Base-by-base conservation (phyloP, 2,113 vertebrate species). In the Sprattus sprattus region DNA sequence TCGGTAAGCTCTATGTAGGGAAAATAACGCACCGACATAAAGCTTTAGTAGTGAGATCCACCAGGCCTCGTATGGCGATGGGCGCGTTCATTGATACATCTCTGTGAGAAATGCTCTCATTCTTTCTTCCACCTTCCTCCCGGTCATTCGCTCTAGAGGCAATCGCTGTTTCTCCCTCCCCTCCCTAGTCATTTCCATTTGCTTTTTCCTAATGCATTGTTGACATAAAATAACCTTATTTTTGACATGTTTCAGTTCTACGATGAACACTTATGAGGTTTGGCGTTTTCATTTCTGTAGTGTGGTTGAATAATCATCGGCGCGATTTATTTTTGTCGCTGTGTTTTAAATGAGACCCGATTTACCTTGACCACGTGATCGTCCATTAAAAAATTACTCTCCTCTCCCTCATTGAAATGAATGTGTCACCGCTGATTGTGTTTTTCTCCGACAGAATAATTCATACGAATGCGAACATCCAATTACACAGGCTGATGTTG, bases 81-180 rank as follows among this genome's bases (percentile, higher is more conserved):
- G 94, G 93, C 90, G 93, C 94, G 93, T 95, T 95, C 94, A 95
- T 94, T 96, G 94, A 95, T 94, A 93, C 93, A 91, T 94, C 92
- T 93, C 90, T 89, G 83, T 91, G 92, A 94, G 92, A 93, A 94
- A 92, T 87, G 52, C 86, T 91, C 91, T 93, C 92, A 90, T 91
- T 91, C 93, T 89, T 89, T 87, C 85, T 87, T 86, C 89, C 89
- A 89, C 88, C 92, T 92, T 89, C 89, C 89, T 83, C 91, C 92
- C 88, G 83, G 83, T 86, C 86, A 83, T 88, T 83, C 87, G 86
- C 88, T 86, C 71, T 67, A 87, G 82, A 82, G 85, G 78, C 86
- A 88, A 88, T 84, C 87, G 87, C 84, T 89, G 86, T 86, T 47
- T 89, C 83, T 75, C 57, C 10, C 25, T 86, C 45, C 50, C 45